Conservation (phyloP, 2,888 invertebrate genomes). For the Geotrupes spiniger region DNA sequence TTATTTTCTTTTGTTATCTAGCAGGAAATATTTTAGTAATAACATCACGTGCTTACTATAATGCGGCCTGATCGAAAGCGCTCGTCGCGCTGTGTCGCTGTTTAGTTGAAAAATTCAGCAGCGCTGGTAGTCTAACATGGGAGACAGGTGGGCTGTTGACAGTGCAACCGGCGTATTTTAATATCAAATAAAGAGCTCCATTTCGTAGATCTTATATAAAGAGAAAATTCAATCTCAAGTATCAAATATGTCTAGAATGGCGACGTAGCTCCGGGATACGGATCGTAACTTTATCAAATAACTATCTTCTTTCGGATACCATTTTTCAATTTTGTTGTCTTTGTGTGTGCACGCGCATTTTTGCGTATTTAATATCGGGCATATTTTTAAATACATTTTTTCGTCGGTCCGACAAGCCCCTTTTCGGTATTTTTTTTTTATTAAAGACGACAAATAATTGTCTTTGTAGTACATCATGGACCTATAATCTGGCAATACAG, state of each 20-base stretch:
- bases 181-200: conserved; percentile 32
- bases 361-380: too few relatives aligned
- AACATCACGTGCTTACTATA: conserved; percentile 21
- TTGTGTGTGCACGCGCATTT: too few relatives aligned
- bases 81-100: too few relatives aligned
- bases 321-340: conserved; percentile 31
- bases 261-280: conserved; percentile 31
- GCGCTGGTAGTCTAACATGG: too few relatives aligned
- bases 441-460: too few relatives aligned
- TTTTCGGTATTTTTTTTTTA: too few relatives aligned
- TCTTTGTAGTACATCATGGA: too few relatives aligned
- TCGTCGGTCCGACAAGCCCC: too few relatives aligned
- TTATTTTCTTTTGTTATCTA: conserved; percentile 23
- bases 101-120: not conserved
- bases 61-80: conserved; percentile 28
- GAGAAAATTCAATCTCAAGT: conserved; percentile 35
- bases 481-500: too few relatives aligned
- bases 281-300: conserved; percentile 36
- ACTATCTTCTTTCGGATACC: conserved; percentile 33
- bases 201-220: conserved; percentile 29
- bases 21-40: conserved; percentile 20
- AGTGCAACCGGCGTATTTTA: too few relatives aligned
- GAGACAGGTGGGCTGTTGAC: too few relatives aligned
- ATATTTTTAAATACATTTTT: too few relatives aligned
- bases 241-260: conserved; percentile 32